These are phyloP conservation scores for Petroica traversi DNA, from an alignment of 2,113 vertebrate species.

Conservation along the genomic window DNA sequence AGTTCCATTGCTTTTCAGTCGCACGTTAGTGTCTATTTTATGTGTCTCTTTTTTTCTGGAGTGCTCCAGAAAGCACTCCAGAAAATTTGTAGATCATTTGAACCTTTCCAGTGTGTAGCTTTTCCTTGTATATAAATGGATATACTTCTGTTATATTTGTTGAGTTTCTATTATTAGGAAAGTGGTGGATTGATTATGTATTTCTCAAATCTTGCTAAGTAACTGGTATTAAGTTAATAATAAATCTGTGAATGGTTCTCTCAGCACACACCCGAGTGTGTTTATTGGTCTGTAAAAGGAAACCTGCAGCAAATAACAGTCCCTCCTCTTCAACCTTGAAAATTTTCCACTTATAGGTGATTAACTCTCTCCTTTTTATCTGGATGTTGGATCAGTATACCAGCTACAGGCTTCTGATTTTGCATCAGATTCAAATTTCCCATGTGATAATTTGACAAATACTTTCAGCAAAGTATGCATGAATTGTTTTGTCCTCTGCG, in stretches of 20 bases:
- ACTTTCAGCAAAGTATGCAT: neutral
- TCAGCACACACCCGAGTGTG: neutral
- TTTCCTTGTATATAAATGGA: neutral
- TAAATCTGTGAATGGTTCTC: neutral
- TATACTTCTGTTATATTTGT: neutral
- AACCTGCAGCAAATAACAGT: neutral
- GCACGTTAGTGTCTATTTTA: neutral
- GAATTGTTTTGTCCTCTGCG: neutral
- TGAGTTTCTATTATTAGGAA: neutral
- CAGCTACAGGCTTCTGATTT: neutral
- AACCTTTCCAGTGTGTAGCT: neutral
- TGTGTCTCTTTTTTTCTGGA: neutral
- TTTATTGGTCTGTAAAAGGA: neutral
- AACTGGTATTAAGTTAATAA: neutral
- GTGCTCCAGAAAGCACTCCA: neutral
- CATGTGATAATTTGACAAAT: neutral
- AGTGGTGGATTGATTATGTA: neutral
- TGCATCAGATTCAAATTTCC: neutral
- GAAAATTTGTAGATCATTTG: neutral
- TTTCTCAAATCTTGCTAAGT: neutral
- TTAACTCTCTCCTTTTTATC: constrained; percentile 16
- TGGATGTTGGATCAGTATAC: neutral
- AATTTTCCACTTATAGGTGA: constrained; percentile 9
- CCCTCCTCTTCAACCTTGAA: neutral
- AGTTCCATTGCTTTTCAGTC: neutral